Conservation (phyloP, 2,888 invertebrate species). For the Spodoptera littoralis region DNA sequence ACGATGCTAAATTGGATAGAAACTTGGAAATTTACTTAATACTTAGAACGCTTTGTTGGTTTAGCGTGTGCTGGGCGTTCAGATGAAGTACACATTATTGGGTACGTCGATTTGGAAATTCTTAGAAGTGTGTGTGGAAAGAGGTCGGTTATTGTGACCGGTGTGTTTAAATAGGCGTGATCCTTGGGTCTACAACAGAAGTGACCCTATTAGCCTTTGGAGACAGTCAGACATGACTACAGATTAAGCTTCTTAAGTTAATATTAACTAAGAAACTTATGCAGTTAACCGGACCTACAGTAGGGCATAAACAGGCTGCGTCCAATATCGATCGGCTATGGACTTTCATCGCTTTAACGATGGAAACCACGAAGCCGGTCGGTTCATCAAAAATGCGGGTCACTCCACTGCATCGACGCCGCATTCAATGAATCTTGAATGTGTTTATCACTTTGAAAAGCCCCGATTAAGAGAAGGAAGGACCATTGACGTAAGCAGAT, state of each 20-base stretch:
- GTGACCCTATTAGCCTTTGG: too few relatives aligned
- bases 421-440: constrained; percentile 38
- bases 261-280: constrained; percentile 2
- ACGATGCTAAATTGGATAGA: constrained; percentile 15
- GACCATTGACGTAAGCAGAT: constrained; percentile 19
- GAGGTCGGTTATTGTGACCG: too few relatives aligned
- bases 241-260: not conserved
- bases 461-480: constrained; percentile 41
- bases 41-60: too few relatives aligned
- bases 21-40: too few relatives aligned
- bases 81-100: too few relatives aligned
- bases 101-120: too few relatives aligned
- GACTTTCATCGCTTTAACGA: constrained; percentile 44
- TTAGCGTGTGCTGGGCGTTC: too few relatives aligned
- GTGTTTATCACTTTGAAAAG: constrained; percentile 35
- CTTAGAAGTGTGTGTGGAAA: too few relatives aligned
- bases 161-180: too few relatives aligned
- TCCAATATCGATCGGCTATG: constrained; percentile 38
- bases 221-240: too few relatives aligned
- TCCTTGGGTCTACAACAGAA: too few relatives aligned
- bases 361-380: constrained; percentile 29
- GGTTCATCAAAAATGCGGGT: constrained; percentile 41
- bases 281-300: constrained; percentile 32
- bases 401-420: constrained; percentile 30
- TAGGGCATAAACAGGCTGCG: constrained; percentile 32